A percentile compares a stretch with the other conserved stretches of the same genome.
These are phyloP conservation scores for Tridacna crocea DNA, from an alignment of 2,888 invertebrate species.

Conservation along the genomic window DNA sequence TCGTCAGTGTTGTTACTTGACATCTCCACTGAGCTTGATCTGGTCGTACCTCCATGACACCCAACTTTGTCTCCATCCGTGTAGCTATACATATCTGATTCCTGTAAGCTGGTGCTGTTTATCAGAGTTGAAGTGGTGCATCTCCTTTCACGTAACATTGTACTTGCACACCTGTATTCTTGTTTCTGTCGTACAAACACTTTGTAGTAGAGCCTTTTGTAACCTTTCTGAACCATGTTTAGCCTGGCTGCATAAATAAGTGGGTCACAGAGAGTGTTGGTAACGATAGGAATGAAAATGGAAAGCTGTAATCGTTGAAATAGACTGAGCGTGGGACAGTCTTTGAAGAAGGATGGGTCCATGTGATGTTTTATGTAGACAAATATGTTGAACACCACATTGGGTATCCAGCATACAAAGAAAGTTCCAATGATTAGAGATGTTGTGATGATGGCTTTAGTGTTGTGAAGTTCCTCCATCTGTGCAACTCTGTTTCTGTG, in stretches of 20 bases:
- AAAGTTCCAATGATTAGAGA: conserved; percentile 76
- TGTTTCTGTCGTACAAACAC: not conserved
- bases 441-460: conserved; percentile 75
- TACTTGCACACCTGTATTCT: not conserved
- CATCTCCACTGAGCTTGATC: too few relatives aligned
- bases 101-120: conserved; percentile 4
- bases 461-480: conserved; percentile 66
- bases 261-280: conserved; percentile 74
- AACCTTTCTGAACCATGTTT: conserved; percentile 70
- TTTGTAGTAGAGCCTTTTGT: conserved; percentile 40
- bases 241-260: conserved; percentile 75
- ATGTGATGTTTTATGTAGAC: conserved; percentile 29
- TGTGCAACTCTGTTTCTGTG: conserved; percentile 38
- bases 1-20: too few relatives aligned
- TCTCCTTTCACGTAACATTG: not conserved
- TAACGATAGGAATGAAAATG: conserved; percentile 63
- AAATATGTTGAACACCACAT: conserved; percentile 69
- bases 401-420: conserved; percentile 74
- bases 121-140: conserved; percentile 1
- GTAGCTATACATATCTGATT: not conserved
- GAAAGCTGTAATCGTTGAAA: conserved; percentile 43
- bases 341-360: conserved; percentile 1
- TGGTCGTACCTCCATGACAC: too few relatives aligned
- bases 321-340: conserved; percentile 1
- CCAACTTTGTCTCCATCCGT: too few relatives aligned